Conservation (phyloP, 2,113 vertebrate genomes). For the Lucifuga dentata region DNA sequence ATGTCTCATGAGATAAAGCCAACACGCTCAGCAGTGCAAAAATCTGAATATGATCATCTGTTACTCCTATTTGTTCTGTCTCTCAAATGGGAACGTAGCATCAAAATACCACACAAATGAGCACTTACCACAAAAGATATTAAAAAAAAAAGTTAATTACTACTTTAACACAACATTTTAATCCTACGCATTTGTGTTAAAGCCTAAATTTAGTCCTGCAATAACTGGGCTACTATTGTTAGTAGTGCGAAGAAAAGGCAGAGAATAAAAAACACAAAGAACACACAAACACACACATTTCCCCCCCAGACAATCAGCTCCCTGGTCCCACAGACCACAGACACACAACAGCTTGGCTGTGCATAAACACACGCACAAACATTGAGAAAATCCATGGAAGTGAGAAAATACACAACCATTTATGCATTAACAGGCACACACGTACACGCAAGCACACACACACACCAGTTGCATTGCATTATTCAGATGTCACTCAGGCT, state of each 20-base stretch:
- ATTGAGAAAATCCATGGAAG: neutral
- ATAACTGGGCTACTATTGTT: neutral
- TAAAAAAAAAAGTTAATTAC: conserved; percentile 7
- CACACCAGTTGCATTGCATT: conserved; percentile 48
- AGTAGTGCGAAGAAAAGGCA: neutral
- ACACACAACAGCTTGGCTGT: neutral
- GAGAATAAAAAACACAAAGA: neutral
- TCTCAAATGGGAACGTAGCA: conserved; percentile 38
- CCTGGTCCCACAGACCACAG: neutral
- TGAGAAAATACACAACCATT: neutral
- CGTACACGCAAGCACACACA: conserved; percentile 15
- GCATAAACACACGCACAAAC: neutral
- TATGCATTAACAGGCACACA: neutral
- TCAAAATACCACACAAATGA: neutral
- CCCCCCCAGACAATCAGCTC: neutral
- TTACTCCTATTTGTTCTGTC: no score
- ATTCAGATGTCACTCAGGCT: conserved; percentile 48
- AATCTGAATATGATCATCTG: no score
- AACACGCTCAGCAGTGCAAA: no score
- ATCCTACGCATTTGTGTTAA: neutral
- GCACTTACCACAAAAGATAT: conserved; percentile 41
- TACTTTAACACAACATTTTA: conserved; percentile 13
- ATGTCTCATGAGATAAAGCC: no score
- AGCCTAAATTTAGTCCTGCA: neutral
- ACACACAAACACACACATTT: conserved; percentile 9